Percentiles rank a stretch among this genome's conserved stretches.
Conservation (phyloP, 1,140 invertebrate species). For the Potamilus streckersoni region DNA sequence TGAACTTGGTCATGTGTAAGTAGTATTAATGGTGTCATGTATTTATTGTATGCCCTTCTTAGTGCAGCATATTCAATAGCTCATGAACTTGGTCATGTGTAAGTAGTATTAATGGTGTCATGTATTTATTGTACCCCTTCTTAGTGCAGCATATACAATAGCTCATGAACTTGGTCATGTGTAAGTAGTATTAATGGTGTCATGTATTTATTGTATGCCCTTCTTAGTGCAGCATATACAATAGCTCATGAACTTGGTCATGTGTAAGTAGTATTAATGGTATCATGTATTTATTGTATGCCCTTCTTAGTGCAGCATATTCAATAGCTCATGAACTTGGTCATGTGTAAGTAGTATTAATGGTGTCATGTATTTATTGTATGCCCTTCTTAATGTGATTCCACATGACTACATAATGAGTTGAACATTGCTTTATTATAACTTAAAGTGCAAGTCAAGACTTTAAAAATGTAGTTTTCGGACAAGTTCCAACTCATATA, state of each 20-base stretch:
- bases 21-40: slow-evolving; percentile 20
- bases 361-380: too few relatives aligned
- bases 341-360: slow-evolving; percentile 81
- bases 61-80: slow-evolving; percentile 91
- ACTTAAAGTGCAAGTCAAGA: too few relatives aligned
- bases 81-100: slow-evolving; percentile 95
- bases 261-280: slow-evolving; percentile 77
- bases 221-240: slow-evolving; percentile 88
- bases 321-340: slow-evolving; percentile 94
- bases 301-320: slow-evolving; percentile 87
- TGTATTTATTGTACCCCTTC: slow-evolving; percentile 55
- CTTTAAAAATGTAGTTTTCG: too few relatives aligned
- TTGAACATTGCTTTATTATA: too few relatives aligned
- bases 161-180: slow-evolving; percentile 94
- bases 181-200: slow-evolving; percentile 72
- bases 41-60: slow-evolving; percentile 69
- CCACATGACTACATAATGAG: too few relatives aligned
- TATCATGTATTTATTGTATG: too few relatives aligned
- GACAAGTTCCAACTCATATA: too few relatives aligned
- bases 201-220: too few relatives aligned
- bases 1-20: slow-evolving; percentile 93
- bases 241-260: slow-evolving; percentile 94
- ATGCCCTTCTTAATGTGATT: too few relatives aligned
- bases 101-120: slow-evolving; percentile 65
- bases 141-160: slow-evolving; percentile 90